These are phyloP conservation scores for Cathartes aura DNA, from an alignment of 2,113 vertebrate species.

Conservation along the genomic window DNA sequence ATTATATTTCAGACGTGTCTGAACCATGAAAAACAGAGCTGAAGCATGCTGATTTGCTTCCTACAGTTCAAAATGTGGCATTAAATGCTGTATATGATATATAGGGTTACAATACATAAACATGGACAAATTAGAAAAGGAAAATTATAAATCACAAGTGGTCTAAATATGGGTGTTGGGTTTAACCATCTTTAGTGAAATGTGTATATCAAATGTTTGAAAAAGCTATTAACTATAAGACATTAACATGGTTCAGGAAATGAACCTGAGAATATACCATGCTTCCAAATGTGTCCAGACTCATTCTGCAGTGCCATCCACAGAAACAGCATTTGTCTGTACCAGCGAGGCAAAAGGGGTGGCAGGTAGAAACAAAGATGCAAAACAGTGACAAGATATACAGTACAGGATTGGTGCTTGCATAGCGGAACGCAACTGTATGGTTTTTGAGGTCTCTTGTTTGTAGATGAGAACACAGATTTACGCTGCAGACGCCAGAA, in stretches of 20 bases:
- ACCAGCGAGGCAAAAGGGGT: not conserved
- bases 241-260: not conserved
- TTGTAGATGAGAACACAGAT: not conserved
- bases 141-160: not conserved
- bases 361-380: not conserved
- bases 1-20: constrained; percentile 75
- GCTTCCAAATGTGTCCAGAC: not conserved
- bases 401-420: not conserved
- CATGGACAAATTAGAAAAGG: constrained; percentile 10
- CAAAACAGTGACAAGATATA: not conserved
- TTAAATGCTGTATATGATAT: not conserved
- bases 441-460: not conserved
- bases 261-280: not conserved
- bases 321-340: not conserved
- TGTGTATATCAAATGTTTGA: not conserved
- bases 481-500: not conserved
- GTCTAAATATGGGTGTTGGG: not conserved
- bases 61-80: constrained; percentile 29
- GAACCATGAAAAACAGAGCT: constrained; percentile 62
- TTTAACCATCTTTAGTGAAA: not conserved
- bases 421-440: not conserved
- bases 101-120: not conserved
- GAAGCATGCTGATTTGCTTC: constrained; percentile 55
- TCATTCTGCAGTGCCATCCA: not conserved
- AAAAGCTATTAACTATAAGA: not conserved